Base-by-base conservation (phyloP, 2,888 invertebrate species). In the Glyphotaelius pellucidus region DNA sequence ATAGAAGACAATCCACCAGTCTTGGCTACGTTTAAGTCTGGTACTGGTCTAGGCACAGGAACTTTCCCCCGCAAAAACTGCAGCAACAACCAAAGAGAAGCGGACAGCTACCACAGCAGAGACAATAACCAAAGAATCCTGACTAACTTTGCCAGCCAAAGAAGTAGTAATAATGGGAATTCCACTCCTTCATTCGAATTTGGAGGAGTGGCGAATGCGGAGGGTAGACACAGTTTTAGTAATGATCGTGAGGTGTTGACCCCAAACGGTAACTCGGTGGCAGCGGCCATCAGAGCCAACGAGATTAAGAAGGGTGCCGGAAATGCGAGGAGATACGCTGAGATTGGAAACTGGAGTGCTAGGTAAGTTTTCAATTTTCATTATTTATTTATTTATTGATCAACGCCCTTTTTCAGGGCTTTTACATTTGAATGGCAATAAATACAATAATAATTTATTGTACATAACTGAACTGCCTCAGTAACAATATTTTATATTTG, bases 261-360 rank as follows among this genome's bases (percentile, higher is more conserved):
- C 94, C 96, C 96, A 93, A 96, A 96, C 95, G 96, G 96, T 94
- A 96, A 96, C 95, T 94, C 92, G 95, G 84, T 95, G 94, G 87
- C 88, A 47, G 95, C 95, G 94, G 95, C 95, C 94, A 95, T 95
- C 93, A 95, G 94, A 95, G 96, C 96, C 95, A 96, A 96, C 95
- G 96, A 96, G 95, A 95, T 95, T 94, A 95, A 96, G 94, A 95
- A 96, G 94, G 95, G 95, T 95, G 96, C 95, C 95, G 95, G 95
- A 94, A 96, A 96, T 95, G 96, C 96, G 94, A 95, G 96, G 93
- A 96, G 96, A 93, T 96, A 96, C 95, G 96, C 96, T 90, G 96
- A 96, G 95, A 96, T 96, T 94, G 96, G 96, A 95, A 96, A 96
- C 95, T 96, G 96, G 96, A 96, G 91, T 84, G 79, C 92, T 92